Percentiles rank a stretch among this genome's conserved stretches.
These are phyloP conservation scores for Epirrhoe tristata DNA, from an alignment of 2,888 invertebrate genomes.

Conservation along the genomic window DNA sequence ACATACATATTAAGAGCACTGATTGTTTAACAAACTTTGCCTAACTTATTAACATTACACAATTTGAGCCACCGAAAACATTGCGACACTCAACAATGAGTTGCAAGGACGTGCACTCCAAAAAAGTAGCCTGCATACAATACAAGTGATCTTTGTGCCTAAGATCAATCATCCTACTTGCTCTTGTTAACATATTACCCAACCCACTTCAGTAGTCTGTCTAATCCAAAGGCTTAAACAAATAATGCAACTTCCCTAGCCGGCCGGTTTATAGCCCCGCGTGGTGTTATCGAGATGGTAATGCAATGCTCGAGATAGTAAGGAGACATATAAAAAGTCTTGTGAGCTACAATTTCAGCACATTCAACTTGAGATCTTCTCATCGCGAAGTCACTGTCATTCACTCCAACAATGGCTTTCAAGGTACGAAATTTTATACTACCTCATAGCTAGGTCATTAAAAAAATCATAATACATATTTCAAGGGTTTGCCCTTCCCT, in stretches of 20 bases:
- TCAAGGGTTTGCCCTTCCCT: too few relatives aligned
- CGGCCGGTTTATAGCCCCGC: slow-evolving; percentile 58
- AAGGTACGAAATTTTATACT: slow-evolving; percentile 60
- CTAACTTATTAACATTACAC: slow-evolving; percentile 10
- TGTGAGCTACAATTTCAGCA: slow-evolving; percentile 56
- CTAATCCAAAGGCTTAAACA: slow-evolving; percentile 38
- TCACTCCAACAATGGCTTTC: slow-evolving; percentile 69
- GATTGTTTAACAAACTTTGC: background rate
- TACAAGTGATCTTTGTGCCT: slow-evolving; percentile 72
- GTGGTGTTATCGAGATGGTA: slow-evolving; percentile 44
- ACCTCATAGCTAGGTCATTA: background rate
- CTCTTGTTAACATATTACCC: slow-evolving; percentile 60
- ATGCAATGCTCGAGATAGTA: slow-evolving; percentile 63
- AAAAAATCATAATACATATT: too few relatives aligned
- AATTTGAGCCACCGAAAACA: slow-evolving; percentile 29
- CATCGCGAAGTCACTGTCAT: slow-evolving; percentile 66
- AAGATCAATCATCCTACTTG: slow-evolving; percentile 69
- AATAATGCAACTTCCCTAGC: slow-evolving; percentile 53
- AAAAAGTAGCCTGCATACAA: slow-evolving; percentile 64
- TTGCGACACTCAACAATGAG: slow-evolving; percentile 43
- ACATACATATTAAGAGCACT: background rate
- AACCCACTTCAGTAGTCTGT: slow-evolving; percentile 50
- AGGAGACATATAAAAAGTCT: slow-evolving; percentile 69
- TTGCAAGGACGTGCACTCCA: slow-evolving; percentile 60
- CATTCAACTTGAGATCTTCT: slow-evolving; percentile 74